Conservation (phyloP, 23 tunicate genomes). For the Styela clava region DNA sequence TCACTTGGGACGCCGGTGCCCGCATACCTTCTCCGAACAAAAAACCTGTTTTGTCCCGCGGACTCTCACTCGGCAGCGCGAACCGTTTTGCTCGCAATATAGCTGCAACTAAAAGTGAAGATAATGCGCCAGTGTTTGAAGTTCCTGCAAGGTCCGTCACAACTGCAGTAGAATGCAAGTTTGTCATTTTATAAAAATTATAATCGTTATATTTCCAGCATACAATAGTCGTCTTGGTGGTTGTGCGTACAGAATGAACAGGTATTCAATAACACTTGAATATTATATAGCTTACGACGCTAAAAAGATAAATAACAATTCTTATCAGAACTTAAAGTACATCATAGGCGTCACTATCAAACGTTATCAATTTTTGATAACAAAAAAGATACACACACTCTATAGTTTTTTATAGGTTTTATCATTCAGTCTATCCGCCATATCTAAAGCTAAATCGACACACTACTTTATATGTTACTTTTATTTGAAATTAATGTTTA, state of each 20-base stretch:
- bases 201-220: background rate
- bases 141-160: background rate
- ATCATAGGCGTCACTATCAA: too few species aligned
- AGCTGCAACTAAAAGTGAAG: constrained; percentile 48
- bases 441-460: background rate
- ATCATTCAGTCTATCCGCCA: too few species aligned
- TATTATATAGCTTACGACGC: background rate
- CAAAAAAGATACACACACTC: too few species aligned
- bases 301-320: background rate
- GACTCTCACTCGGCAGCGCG: background rate
- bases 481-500: background rate
- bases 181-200: background rate
- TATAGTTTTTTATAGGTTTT: too few species aligned
- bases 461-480: background rate
- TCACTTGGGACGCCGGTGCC: constrained; percentile 33
- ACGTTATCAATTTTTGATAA: too few species aligned
- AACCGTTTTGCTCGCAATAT: constrained; percentile 48
- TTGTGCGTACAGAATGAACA: background rate
- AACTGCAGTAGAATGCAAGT: background rate
- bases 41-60: constrained; percentile 20
- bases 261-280: background rate
- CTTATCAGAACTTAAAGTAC: too few species aligned
- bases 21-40: constrained; percentile 39
- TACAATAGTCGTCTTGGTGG: background rate
- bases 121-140: constrained; percentile 51